Evolutionary conservation across 2,113 vertebrate genomes (phyloP).

Genomic region (Gnathonemus echidnorhynchus): DNA sequence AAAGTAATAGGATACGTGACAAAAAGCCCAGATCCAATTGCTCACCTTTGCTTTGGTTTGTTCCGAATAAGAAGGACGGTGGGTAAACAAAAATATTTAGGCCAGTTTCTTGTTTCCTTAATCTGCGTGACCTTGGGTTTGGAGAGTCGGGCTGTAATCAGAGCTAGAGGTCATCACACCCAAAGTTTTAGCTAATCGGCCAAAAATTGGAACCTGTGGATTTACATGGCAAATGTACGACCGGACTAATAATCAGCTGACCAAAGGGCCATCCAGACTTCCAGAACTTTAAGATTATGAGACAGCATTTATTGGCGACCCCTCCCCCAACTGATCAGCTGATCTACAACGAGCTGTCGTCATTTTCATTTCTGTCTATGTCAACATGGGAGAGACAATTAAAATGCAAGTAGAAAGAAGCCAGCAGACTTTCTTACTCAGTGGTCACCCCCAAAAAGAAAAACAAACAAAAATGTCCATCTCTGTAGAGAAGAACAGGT

Average conservation of each 20-base stretch:
- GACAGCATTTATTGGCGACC: background rate
- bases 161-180: background rate
- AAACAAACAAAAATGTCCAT: background rate
- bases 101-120: constrained; percentile 1
- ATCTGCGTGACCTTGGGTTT: background rate
- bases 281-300: background rate
- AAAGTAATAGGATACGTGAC: constrained; percentile 1
- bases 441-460: background rate
- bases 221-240: background rate
- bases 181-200: background rate
- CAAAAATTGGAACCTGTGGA: background rate
- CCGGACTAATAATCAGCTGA: background rate
- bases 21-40: background rate
- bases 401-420: background rate
- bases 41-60: background rate
- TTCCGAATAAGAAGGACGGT: background rate
- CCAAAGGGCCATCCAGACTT: background rate
- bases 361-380: background rate
- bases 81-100: background rate
- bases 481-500: background rate
- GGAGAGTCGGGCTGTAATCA: background rate
- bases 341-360: background rate
- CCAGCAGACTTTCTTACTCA: background rate
- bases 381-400: background rate
- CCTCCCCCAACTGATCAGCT: background rate